These are phyloP conservation scores for Calycopis cecrops DNA, from an alignment of 1,140 invertebrate species.

Conservation along the genomic window DNA sequence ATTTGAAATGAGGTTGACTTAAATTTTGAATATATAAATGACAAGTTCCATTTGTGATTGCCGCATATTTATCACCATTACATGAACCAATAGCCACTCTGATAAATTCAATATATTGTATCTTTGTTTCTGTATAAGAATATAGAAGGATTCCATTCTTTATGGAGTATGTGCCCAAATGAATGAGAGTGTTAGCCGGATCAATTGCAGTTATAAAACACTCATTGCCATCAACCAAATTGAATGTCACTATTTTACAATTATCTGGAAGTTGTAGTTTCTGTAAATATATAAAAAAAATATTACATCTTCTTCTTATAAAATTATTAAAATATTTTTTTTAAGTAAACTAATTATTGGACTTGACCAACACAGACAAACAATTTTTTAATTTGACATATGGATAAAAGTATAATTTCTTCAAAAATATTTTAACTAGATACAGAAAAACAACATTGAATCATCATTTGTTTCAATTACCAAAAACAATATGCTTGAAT, in stretches of 20 bases:
- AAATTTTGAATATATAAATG: conserved; percentile 51
- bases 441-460: too few relatives aligned
- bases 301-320: neutral
- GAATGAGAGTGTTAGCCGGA: conserved; percentile 21
- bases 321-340: too few relatives aligned
- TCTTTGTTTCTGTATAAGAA: neutral
- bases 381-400: neutral
- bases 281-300: conserved; percentile 37
- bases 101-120: conserved; percentile 37
- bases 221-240: conserved; percentile 55
- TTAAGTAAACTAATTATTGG: too few relatives aligned
- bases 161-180: conserved; percentile 37
- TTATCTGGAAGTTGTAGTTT: conserved; percentile 43
- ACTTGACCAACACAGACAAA: neutral
- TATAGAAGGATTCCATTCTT: conserved; percentile 45
- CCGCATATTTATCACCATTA: conserved; percentile 53
- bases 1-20: conserved; percentile 39
- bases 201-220: conserved; percentile 46
- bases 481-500: too few relatives aligned
- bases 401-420: too few relatives aligned
- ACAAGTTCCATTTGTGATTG: conserved; percentile 54
- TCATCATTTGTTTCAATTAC: too few relatives aligned
- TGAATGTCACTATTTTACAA: conserved; percentile 47
- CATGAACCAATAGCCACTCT: conserved; percentile 51
- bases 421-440: too few relatives aligned